Base-by-base conservation (phyloP, 2,113 vertebrate genomes). In the Mesoclemmys tuberculata region DNA sequence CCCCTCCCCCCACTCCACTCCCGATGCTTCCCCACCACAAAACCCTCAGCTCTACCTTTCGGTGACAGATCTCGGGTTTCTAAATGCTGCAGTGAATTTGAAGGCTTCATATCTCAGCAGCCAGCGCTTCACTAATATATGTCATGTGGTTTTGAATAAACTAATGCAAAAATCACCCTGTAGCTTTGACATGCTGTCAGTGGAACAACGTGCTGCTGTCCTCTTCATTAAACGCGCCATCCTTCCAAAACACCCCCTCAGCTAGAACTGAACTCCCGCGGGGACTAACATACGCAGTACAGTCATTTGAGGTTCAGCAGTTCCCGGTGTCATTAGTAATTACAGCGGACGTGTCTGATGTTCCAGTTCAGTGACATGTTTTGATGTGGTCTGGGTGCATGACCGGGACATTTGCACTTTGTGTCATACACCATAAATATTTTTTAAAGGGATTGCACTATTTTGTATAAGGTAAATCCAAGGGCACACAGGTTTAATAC, bases 201-300 rank as follows among this genome's bases (percentile, higher is more conserved):
- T 35, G 84, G 68, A 82, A 80, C 0, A 5, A 46, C 14, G 90
- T 90, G 54, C 80, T 88, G 87, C 85, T 91, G 75, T 61, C 84
- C 14, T 95, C 93, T 97, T 49, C 80, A 80, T 74, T 90, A 93
- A 90, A 87, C 54, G 14, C 55, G 7, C 86, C 9, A 8, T 22
- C 0, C 2, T 96, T 85, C 55, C 81, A 94, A 94, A 90, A 71
- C 7, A 16, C 83, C 51, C 27, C 9, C 56, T 18, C 84, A 92
- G 55, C 11, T 89, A 94, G 56, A 55, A 0, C 0, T 1, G 46
- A 52, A 19, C 84, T 89, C 94, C 93, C 94, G 79, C 0, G 0
- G 92, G 97, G 87, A 95, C 52, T 90, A 86, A 90, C 24, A 54
- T n/a, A 74, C 46, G 52, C 55, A 81, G 87, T 97, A 89, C 68